Evolutionary conservation across 2,113 vertebrate genomes (phyloP).

Genomic region (Rana temporaria): DNA sequence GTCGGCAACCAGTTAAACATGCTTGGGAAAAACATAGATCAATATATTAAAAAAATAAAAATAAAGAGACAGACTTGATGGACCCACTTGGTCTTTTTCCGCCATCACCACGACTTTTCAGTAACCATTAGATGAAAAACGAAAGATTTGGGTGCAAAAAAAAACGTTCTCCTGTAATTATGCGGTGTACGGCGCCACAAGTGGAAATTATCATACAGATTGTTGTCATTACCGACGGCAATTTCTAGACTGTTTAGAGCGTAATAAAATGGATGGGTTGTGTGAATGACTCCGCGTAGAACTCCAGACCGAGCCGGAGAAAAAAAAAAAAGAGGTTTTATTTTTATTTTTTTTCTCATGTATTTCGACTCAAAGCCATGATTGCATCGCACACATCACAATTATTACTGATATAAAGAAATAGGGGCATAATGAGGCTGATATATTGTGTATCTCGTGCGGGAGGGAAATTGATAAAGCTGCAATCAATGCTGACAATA

Average conservation of each 20-base stretch:
- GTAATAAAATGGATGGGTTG: neutral
- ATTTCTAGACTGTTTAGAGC: conserved; percentile 8
- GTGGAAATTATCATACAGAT: conserved; percentile 1
- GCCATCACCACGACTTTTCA: too few species aligned
- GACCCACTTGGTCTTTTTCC: too few species aligned
- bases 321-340: neutral
- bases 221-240: neutral
- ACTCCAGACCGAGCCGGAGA: neutral
- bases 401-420: conserved; percentile 46
- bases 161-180: neutral
- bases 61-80: too few species aligned
- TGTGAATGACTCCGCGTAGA: neutral
- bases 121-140: too few species aligned
- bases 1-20: too few species aligned
- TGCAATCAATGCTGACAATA: conserved; percentile 9
- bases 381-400: conserved; percentile 30
- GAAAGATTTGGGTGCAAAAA: too few species aligned
- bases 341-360: neutral
- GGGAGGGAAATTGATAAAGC: neutral
- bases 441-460: conserved; percentile 24
- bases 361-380: neutral
- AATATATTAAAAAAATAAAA: too few species aligned
- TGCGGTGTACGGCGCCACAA: neutral
- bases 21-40: too few species aligned
- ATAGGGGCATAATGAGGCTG: conserved; percentile 47